Conservation (phyloP, 2,113 vertebrate genomes). For the Strix aluco region DNA sequence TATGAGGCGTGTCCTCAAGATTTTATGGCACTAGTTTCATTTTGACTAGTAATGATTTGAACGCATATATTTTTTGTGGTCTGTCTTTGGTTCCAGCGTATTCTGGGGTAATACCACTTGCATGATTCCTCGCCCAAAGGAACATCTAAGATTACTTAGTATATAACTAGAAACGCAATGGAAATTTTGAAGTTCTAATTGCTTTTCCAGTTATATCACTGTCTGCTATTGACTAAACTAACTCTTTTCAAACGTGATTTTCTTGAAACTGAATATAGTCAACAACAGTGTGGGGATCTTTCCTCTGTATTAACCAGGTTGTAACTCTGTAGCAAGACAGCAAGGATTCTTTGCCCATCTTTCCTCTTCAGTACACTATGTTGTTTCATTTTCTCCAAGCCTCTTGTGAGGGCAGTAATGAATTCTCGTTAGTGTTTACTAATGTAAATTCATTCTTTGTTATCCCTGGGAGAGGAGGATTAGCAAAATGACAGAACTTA, state of each 20-base stretch:
- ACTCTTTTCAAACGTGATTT: neutral
- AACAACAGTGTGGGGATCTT: neutral
- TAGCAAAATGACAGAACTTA: slow-evolving; percentile 58
- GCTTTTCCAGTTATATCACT: neutral
- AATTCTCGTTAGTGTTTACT: slow-evolving; percentile 66
- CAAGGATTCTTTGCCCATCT: neutral
- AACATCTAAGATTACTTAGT: neutral
- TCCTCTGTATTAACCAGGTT: neutral
- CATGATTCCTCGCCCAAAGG: neutral
- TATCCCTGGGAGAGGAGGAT: slow-evolving; percentile 55
- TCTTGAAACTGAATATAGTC: neutral
- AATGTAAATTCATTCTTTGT: slow-evolving; percentile 64
- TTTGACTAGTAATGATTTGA: neutral
- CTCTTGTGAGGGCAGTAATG: slow-evolving; percentile 53
- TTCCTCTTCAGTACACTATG: neutral
- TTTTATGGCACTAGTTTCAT: neutral
- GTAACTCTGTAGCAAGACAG: neutral
- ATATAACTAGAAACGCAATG: neutral
- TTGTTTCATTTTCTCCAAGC: slow-evolving; percentile 8
- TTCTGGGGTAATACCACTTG: neutral
- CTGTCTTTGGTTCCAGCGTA: neutral
- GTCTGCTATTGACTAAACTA: neutral
- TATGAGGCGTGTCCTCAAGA: neutral
- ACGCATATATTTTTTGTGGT: neutral
- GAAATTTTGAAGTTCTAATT: neutral